phyloP scores from a whole-genome alignment of 2,888 invertebrate species.

The Campoplex nolae region DNA sequence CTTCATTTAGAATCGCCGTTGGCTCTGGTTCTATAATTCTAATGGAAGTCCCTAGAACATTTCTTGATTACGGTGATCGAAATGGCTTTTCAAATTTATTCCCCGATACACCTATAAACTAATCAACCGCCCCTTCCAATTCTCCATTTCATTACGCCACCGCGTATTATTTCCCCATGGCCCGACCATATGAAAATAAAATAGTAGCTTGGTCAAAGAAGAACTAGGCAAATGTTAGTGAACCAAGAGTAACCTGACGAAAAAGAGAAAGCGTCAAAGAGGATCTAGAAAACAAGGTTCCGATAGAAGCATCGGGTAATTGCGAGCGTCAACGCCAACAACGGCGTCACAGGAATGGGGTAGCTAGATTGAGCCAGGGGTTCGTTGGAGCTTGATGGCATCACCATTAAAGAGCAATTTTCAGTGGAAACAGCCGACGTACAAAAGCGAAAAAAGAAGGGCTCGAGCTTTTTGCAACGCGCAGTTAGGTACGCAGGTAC shows the following conservation, averaged over 20 bases:
- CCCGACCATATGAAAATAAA: background rate
- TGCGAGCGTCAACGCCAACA: constrained; percentile 68
- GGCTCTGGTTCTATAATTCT: background rate
- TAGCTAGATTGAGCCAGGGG: constrained; percentile 34
- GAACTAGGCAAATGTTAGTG: background rate
- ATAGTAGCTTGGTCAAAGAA: background rate
- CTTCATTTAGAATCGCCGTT: background rate
- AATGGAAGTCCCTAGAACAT: background rate
- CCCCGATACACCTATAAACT: background rate
- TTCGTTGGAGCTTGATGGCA: constrained; percentile 55
- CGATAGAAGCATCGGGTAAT: constrained; percentile 58
- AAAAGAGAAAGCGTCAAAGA: constrained; percentile 39
- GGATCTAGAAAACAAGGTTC: constrained; percentile 49
- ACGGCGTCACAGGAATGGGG: constrained; percentile 17
- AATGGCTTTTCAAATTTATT: background rate
- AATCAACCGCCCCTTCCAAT: background rate
- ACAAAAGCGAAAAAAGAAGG: constrained; percentile 41
- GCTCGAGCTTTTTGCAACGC: constrained; percentile 70
- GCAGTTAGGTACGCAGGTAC: constrained; percentile 68
- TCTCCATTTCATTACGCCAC: background rate
- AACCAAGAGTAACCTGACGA: constrained; percentile 1
- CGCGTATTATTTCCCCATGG: background rate
- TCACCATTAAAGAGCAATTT: constrained; percentile 72
- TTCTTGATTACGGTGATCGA: background rate
- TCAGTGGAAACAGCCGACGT: constrained; percentile 53